Percentiles rank a stretch among this genome's conserved stretches.
Evolutionary conservation across 2,113 vertebrate species (phyloP).

Genomic region (Tamias sibiricus): DNA sequence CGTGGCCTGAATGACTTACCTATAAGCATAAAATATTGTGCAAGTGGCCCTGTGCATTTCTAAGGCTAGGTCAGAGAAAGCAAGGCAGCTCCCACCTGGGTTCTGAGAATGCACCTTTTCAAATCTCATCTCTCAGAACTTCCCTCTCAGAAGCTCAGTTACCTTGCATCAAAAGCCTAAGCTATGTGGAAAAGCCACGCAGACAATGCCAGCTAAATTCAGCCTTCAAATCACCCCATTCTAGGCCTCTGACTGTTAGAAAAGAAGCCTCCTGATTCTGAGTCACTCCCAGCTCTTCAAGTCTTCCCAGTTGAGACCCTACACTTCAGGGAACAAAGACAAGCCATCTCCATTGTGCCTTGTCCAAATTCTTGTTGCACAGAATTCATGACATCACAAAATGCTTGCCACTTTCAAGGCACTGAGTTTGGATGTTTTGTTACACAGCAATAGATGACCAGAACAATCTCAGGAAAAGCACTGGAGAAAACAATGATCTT

Average conservation of each 20-base stretch:
- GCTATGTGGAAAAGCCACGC: not conserved
- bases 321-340: not conserved
- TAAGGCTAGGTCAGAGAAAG: not conserved
- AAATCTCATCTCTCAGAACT: not conserved
- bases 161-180: not conserved
- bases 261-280: not conserved
- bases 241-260: not conserved
- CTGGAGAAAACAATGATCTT: not conserved
- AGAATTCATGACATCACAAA: not conserved
- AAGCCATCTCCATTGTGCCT: not conserved
- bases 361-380: not conserved
- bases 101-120: not conserved
- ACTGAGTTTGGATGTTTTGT: not conserved
- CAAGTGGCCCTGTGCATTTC: not conserved
- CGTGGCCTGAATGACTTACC: not conserved
- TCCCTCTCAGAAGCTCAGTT: not conserved
- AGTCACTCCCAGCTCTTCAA: not conserved
- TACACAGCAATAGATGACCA: not conserved
- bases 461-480: not conserved
- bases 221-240: not conserved
- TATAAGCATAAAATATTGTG: not conserved
- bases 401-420: not conserved
- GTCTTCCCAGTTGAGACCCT: not conserved
- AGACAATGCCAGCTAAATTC: not conserved
- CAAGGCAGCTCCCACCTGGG: not conserved